Conservation (phyloP, 2,888 invertebrate genomes). For the Byasa hedistus region DNA sequence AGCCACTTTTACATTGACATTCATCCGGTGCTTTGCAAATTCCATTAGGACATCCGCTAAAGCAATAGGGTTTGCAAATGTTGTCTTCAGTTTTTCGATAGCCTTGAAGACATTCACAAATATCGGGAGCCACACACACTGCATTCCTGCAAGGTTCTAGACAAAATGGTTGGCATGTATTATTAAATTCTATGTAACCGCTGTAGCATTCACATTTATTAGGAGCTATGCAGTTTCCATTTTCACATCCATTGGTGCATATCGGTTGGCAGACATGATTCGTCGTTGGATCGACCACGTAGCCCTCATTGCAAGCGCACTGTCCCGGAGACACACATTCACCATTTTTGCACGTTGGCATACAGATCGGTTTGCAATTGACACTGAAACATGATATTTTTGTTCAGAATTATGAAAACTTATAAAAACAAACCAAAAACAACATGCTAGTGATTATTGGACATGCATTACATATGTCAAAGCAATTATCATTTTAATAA, state of each 20-base stretch:
- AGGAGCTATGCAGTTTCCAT: slow-evolving; percentile 47
- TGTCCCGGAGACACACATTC: slow-evolving; percentile 39
- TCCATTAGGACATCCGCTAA: slow-evolving; percentile 42
- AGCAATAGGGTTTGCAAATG: slow-evolving; percentile 44
- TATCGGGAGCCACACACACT: slow-evolving; percentile 67
- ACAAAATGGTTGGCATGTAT: slow-evolving; percentile 56
- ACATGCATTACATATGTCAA: too few species aligned
- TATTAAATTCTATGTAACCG: slow-evolving; percentile 43
- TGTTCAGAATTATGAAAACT: not conserved
- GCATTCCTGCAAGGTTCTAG: slow-evolving; percentile 71
- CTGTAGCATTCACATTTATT: slow-evolving; percentile 48
- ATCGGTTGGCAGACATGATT: slow-evolving; percentile 34
- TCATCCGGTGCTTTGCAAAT: slow-evolving; percentile 47
- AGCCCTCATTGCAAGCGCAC: slow-evolving; percentile 41
- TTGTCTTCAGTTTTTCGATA: slow-evolving; percentile 45
- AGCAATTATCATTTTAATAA: too few species aligned
- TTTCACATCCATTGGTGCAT: slow-evolving; percentile 35
- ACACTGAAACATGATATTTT: slow-evolving; percentile 33
- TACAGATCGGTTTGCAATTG: slow-evolving; percentile 46
- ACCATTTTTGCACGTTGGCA: slow-evolving; percentile 45
- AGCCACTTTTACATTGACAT: slow-evolving; percentile 52
- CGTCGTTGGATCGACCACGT: slow-evolving; percentile 13
- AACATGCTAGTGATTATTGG: too few species aligned
- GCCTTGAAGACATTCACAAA: slow-evolving; percentile 65
- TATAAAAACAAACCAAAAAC: too few species aligned